phyloP scores from a whole-genome alignment of 2,888 invertebrate species.

The Protonemura montana region DNA sequence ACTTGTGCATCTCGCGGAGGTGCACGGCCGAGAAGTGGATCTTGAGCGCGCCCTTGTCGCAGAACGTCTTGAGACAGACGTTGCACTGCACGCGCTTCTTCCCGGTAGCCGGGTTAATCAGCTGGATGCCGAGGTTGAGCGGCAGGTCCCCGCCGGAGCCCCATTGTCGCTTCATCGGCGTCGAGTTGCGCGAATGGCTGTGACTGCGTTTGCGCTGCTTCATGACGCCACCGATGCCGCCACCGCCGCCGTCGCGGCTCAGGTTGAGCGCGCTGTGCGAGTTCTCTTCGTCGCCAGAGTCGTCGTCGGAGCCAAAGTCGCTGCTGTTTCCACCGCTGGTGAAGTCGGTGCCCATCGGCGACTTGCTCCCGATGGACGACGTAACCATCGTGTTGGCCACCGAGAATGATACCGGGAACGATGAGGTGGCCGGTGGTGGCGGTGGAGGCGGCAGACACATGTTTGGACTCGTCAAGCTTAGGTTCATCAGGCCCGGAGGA shows the following conservation, averaged over 20 bases:
- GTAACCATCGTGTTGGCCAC: conserved; percentile 33
- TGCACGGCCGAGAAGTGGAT: conserved; percentile 99
- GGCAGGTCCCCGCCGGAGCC: conserved; percentile 76
- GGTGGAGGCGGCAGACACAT: conserved; percentile 70
- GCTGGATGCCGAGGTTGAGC: conserved; percentile 84
- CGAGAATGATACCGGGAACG: conserved; percentile 35
- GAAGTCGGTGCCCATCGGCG: conserved; percentile 55
- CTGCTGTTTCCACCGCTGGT: conserved; percentile 62
- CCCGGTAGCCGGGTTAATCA: conserved; percentile 90
- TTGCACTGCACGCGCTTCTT: conserved; percentile 98
- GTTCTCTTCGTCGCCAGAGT: conserved; percentile 68
- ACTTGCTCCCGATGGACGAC: conserved; percentile 51
- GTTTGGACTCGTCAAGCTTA: conserved; percentile 66
- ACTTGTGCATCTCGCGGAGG: conserved; percentile 98
- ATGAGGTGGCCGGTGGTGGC: conserved; percentile 57
- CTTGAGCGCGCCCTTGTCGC: conserved; percentile 99
- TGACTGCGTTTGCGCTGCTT: conserved; percentile 50
- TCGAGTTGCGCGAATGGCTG: conserved; percentile 58
- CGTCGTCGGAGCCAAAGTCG: conserved; percentile 66
- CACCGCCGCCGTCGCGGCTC: conserved; percentile 64
- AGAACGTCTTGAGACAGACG: conserved; percentile 98
- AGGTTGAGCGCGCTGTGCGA: conserved; percentile 71
- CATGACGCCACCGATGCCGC: no score
- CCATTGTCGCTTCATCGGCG: conserved; percentile 82
- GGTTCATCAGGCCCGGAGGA: conserved; percentile 63